These are phyloP conservation scores for Hoplostethus mediterraneus DNA, from an alignment of 2,797 vertebrate species.

Conservation along the genomic window DNA sequence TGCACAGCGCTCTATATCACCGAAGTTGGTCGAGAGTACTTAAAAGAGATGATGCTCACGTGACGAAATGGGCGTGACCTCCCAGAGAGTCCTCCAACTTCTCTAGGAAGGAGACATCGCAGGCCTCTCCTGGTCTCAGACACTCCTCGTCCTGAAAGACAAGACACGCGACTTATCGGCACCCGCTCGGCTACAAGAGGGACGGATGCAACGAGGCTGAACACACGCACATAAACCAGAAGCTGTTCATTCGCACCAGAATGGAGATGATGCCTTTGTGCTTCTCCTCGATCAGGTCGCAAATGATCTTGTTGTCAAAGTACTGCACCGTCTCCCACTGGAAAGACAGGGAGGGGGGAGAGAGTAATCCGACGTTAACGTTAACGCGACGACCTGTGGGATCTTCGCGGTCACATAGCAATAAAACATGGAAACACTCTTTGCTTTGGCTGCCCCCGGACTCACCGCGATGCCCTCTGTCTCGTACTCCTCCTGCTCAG, in stretches of 20 bases:
- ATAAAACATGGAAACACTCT: slow-evolving; percentile 2
- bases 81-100: slow-evolving; percentile 94
- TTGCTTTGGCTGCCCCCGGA: slow-evolving; percentile 21
- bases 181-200: not conserved
- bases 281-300: slow-evolving; percentile 98
- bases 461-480: slow-evolving; percentile 93
- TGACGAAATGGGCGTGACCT: slow-evolving; percentile 94
- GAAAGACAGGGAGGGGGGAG: slow-evolving; percentile 5
- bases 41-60: slow-evolving; percentile 83
- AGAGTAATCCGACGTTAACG: slow-evolving; percentile 9
- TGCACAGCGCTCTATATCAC: not conserved
- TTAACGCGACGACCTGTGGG: not conserved
- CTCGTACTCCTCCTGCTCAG: slow-evolving; percentile 95
- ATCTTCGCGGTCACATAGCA: not conserved
- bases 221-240: not conserved
- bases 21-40: not conserved
- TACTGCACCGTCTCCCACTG: slow-evolving; percentile 98
- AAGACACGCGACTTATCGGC: slow-evolving; percentile 12
- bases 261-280: slow-evolving; percentile 98
- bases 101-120: slow-evolving; percentile 94
- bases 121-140: slow-evolving; percentile 93
- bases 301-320: slow-evolving; percentile 99
- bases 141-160: slow-evolving; percentile 95
- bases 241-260: slow-evolving; percentile 82
- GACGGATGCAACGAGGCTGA: not conserved